phyloP scores from a whole-genome alignment of 2,113 vertebrate species.

The Hassar affinis region DNA sequence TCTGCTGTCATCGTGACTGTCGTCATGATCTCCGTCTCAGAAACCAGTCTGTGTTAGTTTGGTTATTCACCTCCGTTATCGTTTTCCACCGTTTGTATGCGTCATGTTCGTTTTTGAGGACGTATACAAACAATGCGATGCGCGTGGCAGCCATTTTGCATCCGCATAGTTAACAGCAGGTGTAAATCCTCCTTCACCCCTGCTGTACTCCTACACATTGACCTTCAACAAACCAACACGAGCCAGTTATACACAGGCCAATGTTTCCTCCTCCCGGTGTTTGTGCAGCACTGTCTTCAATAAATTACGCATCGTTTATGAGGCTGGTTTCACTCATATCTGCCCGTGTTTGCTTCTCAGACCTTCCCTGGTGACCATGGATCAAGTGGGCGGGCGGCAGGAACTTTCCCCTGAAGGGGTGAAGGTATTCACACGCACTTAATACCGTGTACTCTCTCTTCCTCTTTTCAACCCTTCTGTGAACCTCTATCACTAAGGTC shows the following conservation, averaged over 20 bases:
- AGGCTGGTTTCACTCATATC: background rate
- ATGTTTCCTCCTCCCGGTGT: background rate
- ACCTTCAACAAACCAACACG: background rate
- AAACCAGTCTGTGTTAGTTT: no score
- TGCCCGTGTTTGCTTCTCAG: conserved; percentile 22
- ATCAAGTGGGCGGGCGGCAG: conserved; percentile 73
- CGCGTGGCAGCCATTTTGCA: background rate
- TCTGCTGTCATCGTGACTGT: no score
- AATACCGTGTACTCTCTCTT: background rate
- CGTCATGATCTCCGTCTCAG: no score
- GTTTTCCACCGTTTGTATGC: no score
- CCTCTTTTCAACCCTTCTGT: background rate
- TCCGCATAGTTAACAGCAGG: background rate
- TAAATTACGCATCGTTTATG: background rate
- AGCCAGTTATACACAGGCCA: background rate
- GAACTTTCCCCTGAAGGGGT: conserved; percentile 70
- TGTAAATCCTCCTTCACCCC: background rate
- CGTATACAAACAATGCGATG: no score
- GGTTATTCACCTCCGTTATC: no score
- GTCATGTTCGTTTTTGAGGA: no score
- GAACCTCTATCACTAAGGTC: background rate
- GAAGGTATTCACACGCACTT: conserved; percentile 73
- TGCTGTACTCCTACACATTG: background rate
- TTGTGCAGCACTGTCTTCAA: conserved; percentile 6
- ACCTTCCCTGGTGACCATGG: conserved; percentile 75